phyloP scores from a whole-genome alignment of 2,888 invertebrate species.

The Sesia bembeciformis region DNA sequence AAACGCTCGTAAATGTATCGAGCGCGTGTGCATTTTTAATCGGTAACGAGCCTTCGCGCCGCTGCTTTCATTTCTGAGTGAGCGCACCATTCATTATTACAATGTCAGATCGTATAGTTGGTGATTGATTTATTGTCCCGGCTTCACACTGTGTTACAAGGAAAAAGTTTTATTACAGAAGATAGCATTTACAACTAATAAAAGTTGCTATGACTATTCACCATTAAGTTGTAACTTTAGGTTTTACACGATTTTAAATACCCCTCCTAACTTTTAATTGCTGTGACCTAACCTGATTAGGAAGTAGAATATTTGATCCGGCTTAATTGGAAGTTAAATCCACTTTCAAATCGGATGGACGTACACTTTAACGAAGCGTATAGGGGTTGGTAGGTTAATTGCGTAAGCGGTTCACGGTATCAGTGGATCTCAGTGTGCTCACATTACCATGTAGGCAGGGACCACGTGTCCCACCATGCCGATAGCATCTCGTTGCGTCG shows the following conservation, averaged over 20 bases:
- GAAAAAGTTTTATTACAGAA: background rate
- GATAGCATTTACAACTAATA: background rate
- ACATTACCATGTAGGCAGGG: slow-evolving; percentile 29
- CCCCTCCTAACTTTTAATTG: too few species aligned
- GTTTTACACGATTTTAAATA: too few species aligned
- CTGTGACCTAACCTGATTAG: too few species aligned
- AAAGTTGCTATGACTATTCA: too few species aligned
- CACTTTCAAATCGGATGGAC: too few species aligned
- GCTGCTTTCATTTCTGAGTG: slow-evolving; percentile 28
- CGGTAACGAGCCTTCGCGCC: slow-evolving; percentile 34
- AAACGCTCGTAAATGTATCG: slow-evolving; percentile 61
- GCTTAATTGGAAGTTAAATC: too few species aligned
- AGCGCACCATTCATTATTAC: slow-evolving; percentile 27
- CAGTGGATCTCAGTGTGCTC: slow-evolving; percentile 14
- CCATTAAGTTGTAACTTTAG: too few species aligned
- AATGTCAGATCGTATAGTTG: slow-evolving; percentile 18
- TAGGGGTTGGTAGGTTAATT: slow-evolving; percentile 48
- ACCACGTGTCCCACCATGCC: slow-evolving; percentile 24
- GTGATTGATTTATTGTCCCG: slow-evolving; percentile 15
- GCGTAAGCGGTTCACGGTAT: slow-evolving; percentile 27
- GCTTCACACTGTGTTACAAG: background rate
- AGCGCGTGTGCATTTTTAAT: slow-evolving; percentile 55
- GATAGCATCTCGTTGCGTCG: slow-evolving; percentile 22
- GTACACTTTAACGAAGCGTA: slow-evolving; percentile 22
- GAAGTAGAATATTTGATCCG: too few species aligned